Conservation (phyloP, 2,797 vertebrate genomes). For the Heteromormyrus szaboi region DNA sequence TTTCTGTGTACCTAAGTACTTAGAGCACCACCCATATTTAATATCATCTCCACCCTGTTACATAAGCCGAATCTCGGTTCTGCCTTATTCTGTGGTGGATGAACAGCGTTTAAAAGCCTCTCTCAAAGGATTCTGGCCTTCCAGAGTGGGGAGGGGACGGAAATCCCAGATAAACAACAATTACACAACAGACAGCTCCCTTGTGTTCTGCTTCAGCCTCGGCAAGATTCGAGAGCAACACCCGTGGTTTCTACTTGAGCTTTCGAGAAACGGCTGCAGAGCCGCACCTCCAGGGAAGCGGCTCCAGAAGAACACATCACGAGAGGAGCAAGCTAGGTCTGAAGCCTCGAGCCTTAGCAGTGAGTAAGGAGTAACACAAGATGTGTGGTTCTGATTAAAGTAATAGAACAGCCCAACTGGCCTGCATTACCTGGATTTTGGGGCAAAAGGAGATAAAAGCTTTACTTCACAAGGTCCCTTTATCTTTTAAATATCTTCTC, state of each 20-base stretch:
- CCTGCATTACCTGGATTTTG: conserved; percentile 37
- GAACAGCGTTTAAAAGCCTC: conserved; percentile 40
- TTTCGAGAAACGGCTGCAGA: conserved; percentile 43
- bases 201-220: conserved; percentile 33
- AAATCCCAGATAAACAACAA: conserved; percentile 46
- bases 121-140: conserved; percentile 57
- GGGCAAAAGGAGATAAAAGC: conserved; percentile 26
- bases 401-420: conserved; percentile 28
- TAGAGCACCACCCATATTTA: conserved; percentile 53
- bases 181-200: conserved; percentile 44
- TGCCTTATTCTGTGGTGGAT: conserved; percentile 33
- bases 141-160: conserved; percentile 45
- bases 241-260: conserved; percentile 40
- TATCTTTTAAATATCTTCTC: conserved; percentile 34
- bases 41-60: conserved; percentile 60
- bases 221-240: conserved; percentile 46
- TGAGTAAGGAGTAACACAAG: conserved; percentile 23
- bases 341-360: background rate
- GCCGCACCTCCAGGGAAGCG: conserved; percentile 51
- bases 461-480: conserved; percentile 29
- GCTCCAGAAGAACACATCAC: conserved; percentile 38
- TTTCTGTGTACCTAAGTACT: conserved; percentile 23
- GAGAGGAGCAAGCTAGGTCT: conserved; percentile 34
- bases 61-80: conserved; percentile 52
- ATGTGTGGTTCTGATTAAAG: conserved; percentile 45